Evolutionary conservation across 2,797 vertebrate genomes (phyloP).

Genomic region (Peromyscus nudipes): DNA sequence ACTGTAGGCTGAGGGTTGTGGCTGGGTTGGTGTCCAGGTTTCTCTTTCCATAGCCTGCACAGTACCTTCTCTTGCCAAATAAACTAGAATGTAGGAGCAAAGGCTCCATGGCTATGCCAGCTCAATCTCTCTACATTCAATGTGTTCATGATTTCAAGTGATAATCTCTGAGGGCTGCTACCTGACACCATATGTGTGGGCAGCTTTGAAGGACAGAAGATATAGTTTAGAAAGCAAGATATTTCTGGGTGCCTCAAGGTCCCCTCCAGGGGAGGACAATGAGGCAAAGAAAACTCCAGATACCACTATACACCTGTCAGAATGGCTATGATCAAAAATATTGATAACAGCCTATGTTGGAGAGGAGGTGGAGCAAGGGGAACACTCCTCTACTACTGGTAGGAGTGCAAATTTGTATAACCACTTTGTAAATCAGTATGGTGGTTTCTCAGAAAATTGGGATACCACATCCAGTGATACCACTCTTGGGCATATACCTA

Average conservation of each 20-base stretch:
- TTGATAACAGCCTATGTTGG: no score
- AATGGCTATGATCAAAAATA: no score
- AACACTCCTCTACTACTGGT: no score
- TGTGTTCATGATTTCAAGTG: background rate
- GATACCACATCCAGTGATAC: no score
- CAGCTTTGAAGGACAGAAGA: background rate
- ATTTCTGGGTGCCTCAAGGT: background rate
- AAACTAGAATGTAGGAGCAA: background rate
- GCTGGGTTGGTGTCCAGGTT: background rate
- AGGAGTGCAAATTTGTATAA: no score
- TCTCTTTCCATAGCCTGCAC: background rate
- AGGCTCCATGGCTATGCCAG: background rate
- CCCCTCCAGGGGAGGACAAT: background rate
- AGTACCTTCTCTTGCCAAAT: background rate
- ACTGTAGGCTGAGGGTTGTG: background rate
- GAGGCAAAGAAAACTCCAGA: background rate
- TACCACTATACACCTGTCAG: no score
- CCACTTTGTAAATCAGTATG: no score
- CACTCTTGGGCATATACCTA: no score
- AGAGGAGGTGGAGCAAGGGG: no score
- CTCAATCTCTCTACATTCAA: background rate
- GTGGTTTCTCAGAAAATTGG: no score
- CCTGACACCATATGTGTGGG: background rate
- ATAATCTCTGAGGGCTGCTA: background rate
- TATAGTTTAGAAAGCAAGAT: background rate